These are phyloP conservation scores for Apostichopus japonicus DNA, from an alignment of 35 echinoderm and acorn worm genomes.

Conservation along the genomic window DNA sequence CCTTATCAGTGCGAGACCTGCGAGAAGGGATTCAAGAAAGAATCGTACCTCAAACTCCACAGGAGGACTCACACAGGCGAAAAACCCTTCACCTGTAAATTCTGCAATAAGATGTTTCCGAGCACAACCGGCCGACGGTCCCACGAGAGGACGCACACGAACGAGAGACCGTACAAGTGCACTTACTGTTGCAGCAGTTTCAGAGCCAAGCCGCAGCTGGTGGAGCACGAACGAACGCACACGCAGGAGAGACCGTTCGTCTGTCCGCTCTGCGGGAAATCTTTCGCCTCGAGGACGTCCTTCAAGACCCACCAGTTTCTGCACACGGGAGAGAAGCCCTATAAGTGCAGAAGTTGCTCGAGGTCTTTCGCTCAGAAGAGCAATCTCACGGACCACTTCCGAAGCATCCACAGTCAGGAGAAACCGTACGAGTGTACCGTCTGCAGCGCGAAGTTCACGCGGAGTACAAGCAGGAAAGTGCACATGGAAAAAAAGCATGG, in stretches of 20 bases:
- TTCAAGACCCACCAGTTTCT: constrained; percentile 54
- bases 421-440: constrained; percentile 33
- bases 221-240: constrained; percentile 58
- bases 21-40: constrained; percentile 16
- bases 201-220: constrained; percentile 6
- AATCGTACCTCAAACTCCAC: constrained; percentile 55
- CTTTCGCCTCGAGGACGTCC: constrained; percentile 28
- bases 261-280: constrained; percentile 46
- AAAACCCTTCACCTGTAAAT: constrained; percentile 51
- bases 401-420: constrained; percentile 32
- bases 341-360: constrained; percentile 38
- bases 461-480: constrained; percentile 16
- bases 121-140: constrained; percentile 30
- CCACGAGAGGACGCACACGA: constrained; percentile 62
- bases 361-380: constrained; percentile 56
- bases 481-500: constrained; percentile 52
- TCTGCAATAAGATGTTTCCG: constrained; percentile 57
- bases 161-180: constrained; percentile 66
- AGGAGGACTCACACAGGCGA: constrained; percentile 68
- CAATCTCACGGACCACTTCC: constrained; percentile 45
- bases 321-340: constrained; percentile 67
- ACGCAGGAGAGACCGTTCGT: constrained; percentile 64
- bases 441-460: background rate
- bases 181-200: constrained; percentile 44
- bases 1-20: background rate